Evolutionary conservation across 2,888 invertebrate species (phyloP).

Genomic region (Mesoligia furuncula): DNA sequence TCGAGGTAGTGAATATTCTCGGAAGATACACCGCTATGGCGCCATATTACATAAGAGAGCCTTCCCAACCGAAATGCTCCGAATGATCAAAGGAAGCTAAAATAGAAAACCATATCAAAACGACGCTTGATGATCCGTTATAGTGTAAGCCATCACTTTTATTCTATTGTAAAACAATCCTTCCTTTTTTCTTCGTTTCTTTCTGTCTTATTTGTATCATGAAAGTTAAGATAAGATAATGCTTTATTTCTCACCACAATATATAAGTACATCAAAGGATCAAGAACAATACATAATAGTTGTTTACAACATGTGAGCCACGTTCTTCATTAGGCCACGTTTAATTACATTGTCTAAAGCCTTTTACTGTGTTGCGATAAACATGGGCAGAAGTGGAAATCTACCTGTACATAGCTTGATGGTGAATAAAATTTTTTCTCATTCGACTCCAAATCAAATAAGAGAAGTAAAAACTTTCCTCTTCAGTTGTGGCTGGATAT

Average conservation of each 20-base stretch:
- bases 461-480: constrained; percentile 63
- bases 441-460: constrained; percentile 71
- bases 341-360: background rate
- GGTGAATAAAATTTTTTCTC: constrained; percentile 73
- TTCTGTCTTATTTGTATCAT: background rate
- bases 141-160: background rate
- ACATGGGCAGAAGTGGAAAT: background rate
- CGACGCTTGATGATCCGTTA: background rate
- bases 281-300: too few species aligned
- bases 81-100: background rate
- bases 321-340: constrained; percentile 8
- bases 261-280: too few species aligned
- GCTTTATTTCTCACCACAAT: too few species aligned
- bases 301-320: constrained; percentile 26
- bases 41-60: background rate
- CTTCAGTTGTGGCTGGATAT: constrained; percentile 63
- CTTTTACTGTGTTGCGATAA: background rate
- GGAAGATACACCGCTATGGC: background rate
- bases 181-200: background rate
- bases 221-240: too few species aligned
- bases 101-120: background rate
- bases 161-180: background rate
- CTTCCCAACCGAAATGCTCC: background rate
- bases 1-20: background rate
- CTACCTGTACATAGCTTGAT: constrained; percentile 78